These are phyloP conservation scores for Buathra laborator DNA, from an alignment of 2,888 invertebrate species.

Conservation along the genomic window DNA sequence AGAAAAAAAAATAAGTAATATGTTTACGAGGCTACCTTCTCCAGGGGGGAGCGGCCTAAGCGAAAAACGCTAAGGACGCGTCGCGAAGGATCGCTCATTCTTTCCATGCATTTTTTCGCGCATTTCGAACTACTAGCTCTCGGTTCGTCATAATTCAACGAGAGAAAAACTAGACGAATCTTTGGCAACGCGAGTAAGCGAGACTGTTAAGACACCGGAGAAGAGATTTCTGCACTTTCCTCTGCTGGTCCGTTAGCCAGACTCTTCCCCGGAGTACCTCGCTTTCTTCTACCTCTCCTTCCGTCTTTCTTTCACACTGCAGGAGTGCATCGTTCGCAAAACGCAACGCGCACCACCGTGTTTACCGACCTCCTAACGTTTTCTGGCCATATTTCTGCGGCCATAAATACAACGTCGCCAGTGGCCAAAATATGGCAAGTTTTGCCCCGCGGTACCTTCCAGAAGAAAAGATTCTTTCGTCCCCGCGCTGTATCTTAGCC, in stretches of 20 bases:
- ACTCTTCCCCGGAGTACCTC: background rate
- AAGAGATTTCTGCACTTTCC: conserved; percentile 32
- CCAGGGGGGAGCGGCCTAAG: conserved; percentile 25
- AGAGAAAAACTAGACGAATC: conserved; percentile 34
- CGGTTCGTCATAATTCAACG: conserved; percentile 68
- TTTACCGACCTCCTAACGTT: conserved; percentile 83
- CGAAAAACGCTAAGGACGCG: conserved; percentile 9
- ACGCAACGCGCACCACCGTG: conserved; percentile 68
- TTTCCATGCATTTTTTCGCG: conserved; percentile 70
- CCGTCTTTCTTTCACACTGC: conserved; percentile 30
- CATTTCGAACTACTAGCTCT: conserved; percentile 40
- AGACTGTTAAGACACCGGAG: conserved; percentile 21
- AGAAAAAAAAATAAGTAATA: conserved; percentile 73
- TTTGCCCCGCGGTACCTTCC: conserved; percentile 54
- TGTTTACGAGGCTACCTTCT: conserved; percentile 75
- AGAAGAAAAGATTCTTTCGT: conserved; percentile 41
- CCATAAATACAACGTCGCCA: conserved; percentile 81
- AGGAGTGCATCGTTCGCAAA: conserved; percentile 51
- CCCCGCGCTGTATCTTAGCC: conserved; percentile 8
- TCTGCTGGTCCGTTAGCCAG: conserved; percentile 18
- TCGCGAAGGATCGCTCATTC: conserved; percentile 62
- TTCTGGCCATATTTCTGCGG: conserved; percentile 82
- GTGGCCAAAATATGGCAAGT: conserved; percentile 83
- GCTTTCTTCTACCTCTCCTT: conserved; percentile 5
- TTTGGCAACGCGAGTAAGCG: conserved; percentile 33